Conservation (phyloP, 2,888 invertebrate species). For the Rhagonycha fulva region DNA sequence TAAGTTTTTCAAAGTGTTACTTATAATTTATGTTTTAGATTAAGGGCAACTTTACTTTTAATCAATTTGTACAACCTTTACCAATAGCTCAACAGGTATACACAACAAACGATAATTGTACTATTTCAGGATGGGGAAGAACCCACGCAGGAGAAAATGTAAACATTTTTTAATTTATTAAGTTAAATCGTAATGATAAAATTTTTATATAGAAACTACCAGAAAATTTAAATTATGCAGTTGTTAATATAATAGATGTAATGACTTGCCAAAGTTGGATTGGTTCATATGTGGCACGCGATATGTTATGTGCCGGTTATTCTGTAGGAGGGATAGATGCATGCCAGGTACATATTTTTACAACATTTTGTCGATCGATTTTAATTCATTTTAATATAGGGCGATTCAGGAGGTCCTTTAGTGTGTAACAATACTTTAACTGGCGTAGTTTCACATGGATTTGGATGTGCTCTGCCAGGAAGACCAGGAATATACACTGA, state of each 20-base stretch:
- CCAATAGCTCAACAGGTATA: constrained; percentile 7
- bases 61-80: constrained; percentile 11
- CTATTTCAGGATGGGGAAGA: constrained; percentile 31
- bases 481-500: constrained; percentile 34
- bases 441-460: constrained; percentile 47
- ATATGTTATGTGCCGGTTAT: constrained; percentile 35
- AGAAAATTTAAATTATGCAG: background rate
- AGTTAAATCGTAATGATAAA: background rate
- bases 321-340: constrained; percentile 25
- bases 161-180: background rate
- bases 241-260: constrained; percentile 10
- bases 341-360: constrained; percentile 30
- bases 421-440: constrained; percentile 39
- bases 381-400: constrained; percentile 19
- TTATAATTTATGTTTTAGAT: background rate
- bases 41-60: background rate
- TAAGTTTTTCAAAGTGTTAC: too few relatives aligned
- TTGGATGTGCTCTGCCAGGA: constrained; percentile 22
- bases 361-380: background rate
- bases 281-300: background rate
- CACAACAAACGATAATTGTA: constrained; percentile 9
- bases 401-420: constrained; percentile 45
- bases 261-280: constrained; percentile 6
- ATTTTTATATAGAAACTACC: background rate
- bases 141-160: background rate